These are phyloP conservation scores for Tyrannus savana DNA, from an alignment of 2,113 vertebrate genomes.

Conservation along the genomic window DNA sequence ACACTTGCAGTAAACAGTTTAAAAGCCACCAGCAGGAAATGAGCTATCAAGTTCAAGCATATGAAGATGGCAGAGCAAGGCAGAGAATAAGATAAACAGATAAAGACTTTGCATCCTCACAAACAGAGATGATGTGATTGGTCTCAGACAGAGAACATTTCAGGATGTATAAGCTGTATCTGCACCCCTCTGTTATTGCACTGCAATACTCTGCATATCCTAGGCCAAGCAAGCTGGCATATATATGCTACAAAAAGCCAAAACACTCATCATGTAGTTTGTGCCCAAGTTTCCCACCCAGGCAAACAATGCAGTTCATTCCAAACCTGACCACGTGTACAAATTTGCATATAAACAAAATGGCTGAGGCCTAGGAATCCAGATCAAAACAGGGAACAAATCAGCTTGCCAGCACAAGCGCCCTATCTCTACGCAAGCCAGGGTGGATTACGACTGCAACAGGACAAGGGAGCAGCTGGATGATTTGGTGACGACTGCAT, in stretches of 20 bases:
- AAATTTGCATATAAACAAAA: background rate
- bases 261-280: background rate
- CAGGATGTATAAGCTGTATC: background rate
- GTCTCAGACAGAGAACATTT: background rate
- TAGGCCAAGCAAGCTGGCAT: background rate
- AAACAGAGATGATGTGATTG: background rate
- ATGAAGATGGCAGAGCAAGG: background rate
- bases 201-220: background rate
- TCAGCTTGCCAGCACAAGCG: background rate
- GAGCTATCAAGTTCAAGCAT: background rate
- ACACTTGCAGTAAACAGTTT: background rate
- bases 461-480: background rate
- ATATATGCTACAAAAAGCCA: background rate
- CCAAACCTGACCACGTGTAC: background rate
- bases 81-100: background rate
- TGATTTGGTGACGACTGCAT: background rate
- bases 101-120: background rate
- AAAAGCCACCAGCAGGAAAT: constrained; percentile 8
- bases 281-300: background rate
- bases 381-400: background rate
- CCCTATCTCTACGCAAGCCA: background rate
- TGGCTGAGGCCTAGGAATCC: background rate
- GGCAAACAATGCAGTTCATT: background rate
- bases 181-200: background rate
- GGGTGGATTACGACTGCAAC: background rate